Evolutionary conservation across 2,113 vertebrate species (phyloP).

Genomic region (Trematomus loennbergii): DNA sequence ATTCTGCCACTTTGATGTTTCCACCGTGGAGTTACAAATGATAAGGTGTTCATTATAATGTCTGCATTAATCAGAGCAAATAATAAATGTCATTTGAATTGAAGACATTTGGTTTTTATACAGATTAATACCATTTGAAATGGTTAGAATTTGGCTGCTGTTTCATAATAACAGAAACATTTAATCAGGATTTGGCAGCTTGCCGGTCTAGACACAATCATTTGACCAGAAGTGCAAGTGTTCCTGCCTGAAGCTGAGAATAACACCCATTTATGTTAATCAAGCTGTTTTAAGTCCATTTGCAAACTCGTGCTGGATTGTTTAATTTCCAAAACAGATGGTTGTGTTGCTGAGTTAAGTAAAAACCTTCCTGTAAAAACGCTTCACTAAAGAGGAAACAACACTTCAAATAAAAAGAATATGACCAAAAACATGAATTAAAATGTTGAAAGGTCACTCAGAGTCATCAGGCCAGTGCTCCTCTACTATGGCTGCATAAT

Average conservation of each 20-base stretch:
- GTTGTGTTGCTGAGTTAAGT: neutral
- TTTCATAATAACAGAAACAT: slow-evolving; percentile 16
- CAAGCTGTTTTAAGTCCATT: neutral
- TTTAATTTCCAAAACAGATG: slow-evolving; percentile 24
- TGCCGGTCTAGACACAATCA: slow-evolving; percentile 25
- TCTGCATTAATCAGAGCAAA: slow-evolving; percentile 37
- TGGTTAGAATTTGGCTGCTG: neutral
- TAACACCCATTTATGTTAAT: slow-evolving; percentile 7
- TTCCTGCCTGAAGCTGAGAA: neutral
- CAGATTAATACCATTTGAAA: slow-evolving; percentile 11
- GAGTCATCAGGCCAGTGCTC: neutral
- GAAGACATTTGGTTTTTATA: slow-evolving; percentile 24
- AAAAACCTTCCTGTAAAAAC: neutral
- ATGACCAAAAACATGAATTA: neutral
- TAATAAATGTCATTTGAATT: slow-evolving; percentile 36
- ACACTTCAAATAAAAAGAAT: neutral
- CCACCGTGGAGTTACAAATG: slow-evolving; percentile 42
- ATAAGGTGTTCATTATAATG: slow-evolving; percentile 52
- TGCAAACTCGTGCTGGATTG: neutral
- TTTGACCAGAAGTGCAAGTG: slow-evolving; percentile 35
- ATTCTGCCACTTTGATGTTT: slow-evolving; percentile 35
- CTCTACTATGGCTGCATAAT: neutral
- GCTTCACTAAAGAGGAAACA: neutral
- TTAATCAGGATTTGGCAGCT: slow-evolving; percentile 57
- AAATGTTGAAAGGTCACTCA: neutral